Conservation (phyloP, 64 coral and sea anemone genomes). For the Cladopsammia gracilis region DNA sequence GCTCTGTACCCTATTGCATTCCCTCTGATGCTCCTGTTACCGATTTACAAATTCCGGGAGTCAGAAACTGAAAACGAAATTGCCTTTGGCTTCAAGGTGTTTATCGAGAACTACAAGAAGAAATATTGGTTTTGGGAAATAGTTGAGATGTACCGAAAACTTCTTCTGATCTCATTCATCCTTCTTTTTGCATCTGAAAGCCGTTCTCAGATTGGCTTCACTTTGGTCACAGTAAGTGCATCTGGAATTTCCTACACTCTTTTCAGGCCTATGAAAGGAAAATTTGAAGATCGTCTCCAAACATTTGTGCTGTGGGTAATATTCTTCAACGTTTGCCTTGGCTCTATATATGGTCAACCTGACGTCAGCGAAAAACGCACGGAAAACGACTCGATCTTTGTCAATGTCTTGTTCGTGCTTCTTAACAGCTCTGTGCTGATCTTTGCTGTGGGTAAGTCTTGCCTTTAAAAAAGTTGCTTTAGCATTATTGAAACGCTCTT, state of each 20-base stretch:
- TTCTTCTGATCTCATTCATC: not conserved
- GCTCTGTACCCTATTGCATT: slow-evolving; percentile 77
- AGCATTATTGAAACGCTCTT: not conserved
- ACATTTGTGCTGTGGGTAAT: not conserved
- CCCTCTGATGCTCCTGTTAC: slow-evolving; percentile 62
- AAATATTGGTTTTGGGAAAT: not conserved
- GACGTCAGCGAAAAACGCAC: not conserved
- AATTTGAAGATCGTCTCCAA: not conserved
- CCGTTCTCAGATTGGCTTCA: slow-evolving; percentile 24
- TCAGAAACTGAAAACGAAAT: not conserved
- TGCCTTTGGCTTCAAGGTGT: not conserved
- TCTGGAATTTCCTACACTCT: slow-evolving; percentile 48
- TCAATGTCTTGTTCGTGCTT: not conserved
- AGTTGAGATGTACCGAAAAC: not conserved
- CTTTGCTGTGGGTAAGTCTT: not conserved
- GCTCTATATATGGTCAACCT: not conserved
- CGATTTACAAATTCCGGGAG: slow-evolving; percentile 54
- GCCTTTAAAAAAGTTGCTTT: not conserved
- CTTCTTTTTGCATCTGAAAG: not conserved
- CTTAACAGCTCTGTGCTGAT: not conserved
- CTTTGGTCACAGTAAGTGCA: slow-evolving; percentile 61
- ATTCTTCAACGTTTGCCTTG: not conserved
- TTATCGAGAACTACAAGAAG: not conserved
- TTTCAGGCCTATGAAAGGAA: not conserved
- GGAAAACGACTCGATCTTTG: not conserved